These are phyloP conservation scores for Darevskia nairensis DNA, from an alignment of 2,797 vertebrate species.

Conservation along the genomic window DNA sequence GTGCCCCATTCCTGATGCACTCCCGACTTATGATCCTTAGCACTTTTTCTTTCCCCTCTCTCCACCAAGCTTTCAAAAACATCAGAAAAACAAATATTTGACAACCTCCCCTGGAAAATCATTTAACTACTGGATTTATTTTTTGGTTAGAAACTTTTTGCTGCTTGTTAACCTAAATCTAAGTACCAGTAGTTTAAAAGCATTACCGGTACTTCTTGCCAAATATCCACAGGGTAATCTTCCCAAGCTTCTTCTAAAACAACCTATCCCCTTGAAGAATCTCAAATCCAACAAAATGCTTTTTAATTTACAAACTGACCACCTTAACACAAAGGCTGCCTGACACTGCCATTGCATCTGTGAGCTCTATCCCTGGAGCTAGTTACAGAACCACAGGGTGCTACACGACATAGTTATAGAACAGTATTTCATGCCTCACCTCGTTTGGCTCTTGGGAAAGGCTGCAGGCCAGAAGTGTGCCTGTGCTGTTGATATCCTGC, in stretches of 20 bases:
- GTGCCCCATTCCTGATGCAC: not conserved
- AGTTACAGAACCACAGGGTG: not conserved
- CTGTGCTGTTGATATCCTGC: slow-evolving; percentile 33
- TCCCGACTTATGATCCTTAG: not conserved
- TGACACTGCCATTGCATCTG: not conserved
- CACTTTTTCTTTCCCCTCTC: not conserved
- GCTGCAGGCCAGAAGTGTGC: slow-evolving; percentile 3
- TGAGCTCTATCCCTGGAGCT: not conserved
- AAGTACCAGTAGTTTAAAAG: not conserved
- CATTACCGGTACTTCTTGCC: not conserved
- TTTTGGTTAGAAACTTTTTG: not conserved
- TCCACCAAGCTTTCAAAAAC: not conserved
- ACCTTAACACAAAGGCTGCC: not conserved
- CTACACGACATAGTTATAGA: not conserved
- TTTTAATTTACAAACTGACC: not conserved
- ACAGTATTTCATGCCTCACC: not conserved
- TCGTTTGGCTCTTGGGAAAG: not conserved
- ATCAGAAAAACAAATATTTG: not conserved
- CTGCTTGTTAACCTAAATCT: not conserved
- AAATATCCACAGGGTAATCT: not conserved
- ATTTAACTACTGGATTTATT: not conserved
- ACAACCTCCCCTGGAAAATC: not conserved
- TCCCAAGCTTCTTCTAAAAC: not conserved
- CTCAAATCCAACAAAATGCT: not conserved
- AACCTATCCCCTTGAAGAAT: not conserved